A percentile compares a stretch with the other conserved stretches of the same genome.
Evolutionary conservation across 2,888 invertebrate genomes (phyloP).

Genomic region (Drosophila sordidula): DNA sequence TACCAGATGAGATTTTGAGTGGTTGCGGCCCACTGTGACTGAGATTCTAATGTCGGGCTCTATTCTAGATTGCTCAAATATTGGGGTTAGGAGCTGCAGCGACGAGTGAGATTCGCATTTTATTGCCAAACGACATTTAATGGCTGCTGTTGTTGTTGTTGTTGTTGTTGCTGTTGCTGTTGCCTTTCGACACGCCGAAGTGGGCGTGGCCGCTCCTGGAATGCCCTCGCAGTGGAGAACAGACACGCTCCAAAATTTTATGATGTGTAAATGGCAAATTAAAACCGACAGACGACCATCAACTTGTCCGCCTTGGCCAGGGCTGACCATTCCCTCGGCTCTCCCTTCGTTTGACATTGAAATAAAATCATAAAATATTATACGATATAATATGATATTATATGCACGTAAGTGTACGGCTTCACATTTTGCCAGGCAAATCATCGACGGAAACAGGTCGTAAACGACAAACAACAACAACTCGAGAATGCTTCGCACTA

Average conservation of each 20-base stretch:
- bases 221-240: slow-evolving; percentile 7
- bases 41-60: slow-evolving; percentile 35
- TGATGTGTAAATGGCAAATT: slow-evolving; percentile 68
- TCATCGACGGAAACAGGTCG: slow-evolving; percentile 52
- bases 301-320: slow-evolving; percentile 2
- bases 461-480: slow-evolving; percentile 46
- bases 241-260: slow-evolving; percentile 54
- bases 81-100: slow-evolving; percentile 16
- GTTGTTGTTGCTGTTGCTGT: no score
- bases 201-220: slow-evolving; percentile 20
- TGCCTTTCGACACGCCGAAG: not conserved
- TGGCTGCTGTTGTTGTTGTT: slow-evolving; percentile 1
- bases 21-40: slow-evolving; percentile 20
- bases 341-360: slow-evolving; percentile 32
- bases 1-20: slow-evolving; percentile 40
- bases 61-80: slow-evolving; percentile 7
- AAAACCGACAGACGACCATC: slow-evolving; percentile 47
- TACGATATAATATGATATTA: slow-evolving; percentile 43
- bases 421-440: slow-evolving; percentile 29
- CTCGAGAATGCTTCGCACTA: slow-evolving; percentile 47
- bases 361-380: slow-evolving; percentile 57
- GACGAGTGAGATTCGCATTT: slow-evolving; percentile 3
- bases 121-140: slow-evolving; percentile 28
- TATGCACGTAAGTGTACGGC: slow-evolving; percentile 48
- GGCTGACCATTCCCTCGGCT: slow-evolving; percentile 30